Conservation (phyloP, 2,797 vertebrate genomes). For the Gymnodraco acuticeps region DNA sequence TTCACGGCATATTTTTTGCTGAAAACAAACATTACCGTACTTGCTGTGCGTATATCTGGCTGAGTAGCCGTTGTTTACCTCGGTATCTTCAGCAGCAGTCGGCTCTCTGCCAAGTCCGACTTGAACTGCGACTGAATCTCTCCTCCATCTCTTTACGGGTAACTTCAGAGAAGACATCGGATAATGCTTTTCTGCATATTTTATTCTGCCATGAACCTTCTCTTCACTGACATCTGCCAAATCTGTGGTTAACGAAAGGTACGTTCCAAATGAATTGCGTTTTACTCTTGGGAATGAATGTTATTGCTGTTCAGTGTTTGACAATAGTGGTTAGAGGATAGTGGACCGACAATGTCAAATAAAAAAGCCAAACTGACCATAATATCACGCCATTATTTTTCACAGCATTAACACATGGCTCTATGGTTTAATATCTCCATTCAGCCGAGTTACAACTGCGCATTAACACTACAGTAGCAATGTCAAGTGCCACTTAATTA, state of each 20-base stretch:
- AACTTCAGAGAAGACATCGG: slow-evolving; percentile 68
- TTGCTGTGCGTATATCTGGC: slow-evolving; percentile 71
- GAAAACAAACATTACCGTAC: slow-evolving; percentile 46
- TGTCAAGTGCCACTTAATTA: slow-evolving; percentile 13
- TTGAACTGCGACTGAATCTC: slow-evolving; percentile 68
- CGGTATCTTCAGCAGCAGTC: slow-evolving; percentile 69
- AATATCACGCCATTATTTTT: background rate
- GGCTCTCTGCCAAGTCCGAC: slow-evolving; percentile 69
- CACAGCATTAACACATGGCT: background rate
- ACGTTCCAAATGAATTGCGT: slow-evolving; percentile 41
- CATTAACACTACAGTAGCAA: background rate
- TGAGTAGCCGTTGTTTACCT: slow-evolving; percentile 79
- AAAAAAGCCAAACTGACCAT: background rate
- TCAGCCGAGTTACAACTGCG: background rate
- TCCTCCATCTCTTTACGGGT: slow-evolving; percentile 82
- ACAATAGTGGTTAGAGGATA: background rate
- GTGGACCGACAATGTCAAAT: background rate
- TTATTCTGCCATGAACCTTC: slow-evolving; percentile 76
- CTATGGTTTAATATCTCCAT: background rate
- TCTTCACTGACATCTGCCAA: slow-evolving; percentile 81
- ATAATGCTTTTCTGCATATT: slow-evolving; percentile 58
- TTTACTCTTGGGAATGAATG: background rate
- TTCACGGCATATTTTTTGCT: slow-evolving; percentile 39
- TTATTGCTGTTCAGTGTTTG: slow-evolving; percentile 1
- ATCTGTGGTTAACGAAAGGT: slow-evolving; percentile 81